Evolutionary conservation across 2,113 vertebrate species (phyloP), one percentile per base, ranked within the genome.

Genomic region (Polypterus senegalus): DNA sequence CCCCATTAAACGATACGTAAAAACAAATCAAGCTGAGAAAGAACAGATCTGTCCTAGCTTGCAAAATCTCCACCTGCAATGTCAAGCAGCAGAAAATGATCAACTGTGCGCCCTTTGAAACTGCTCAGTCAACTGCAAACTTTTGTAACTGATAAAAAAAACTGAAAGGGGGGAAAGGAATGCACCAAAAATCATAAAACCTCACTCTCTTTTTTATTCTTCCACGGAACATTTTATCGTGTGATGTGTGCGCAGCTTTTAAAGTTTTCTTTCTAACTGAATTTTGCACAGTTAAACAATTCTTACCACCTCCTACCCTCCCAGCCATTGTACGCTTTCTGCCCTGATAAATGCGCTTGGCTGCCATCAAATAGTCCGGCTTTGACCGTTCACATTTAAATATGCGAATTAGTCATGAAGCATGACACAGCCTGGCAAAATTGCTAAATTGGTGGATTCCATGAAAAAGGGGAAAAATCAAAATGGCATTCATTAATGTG

Each of bases 71-170:
- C 85, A 88, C 85, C 88, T 90, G 90, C 89, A 66, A 85, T 89
- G 93, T 91, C 90, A 93, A 78, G 79, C 91, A 89, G 91, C 88
- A 81, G 71, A 66, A 88, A 88, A 96, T 94, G 92, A 96, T 95
- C 89, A 94, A 93, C 86, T 86, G 88, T 79, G 80, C 84, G 84
- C 86, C 86, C 89, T 92, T 86, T 91, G 88, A 89, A 92, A 89
- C 83, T 86, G 86, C 84, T 83, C 85, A 81, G 82, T 84, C 82
- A 79, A 86, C 77, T 89, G 87, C 82, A 87, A 88, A 81, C 80
- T 75, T 77, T 82, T 86, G 85, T 84, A 73, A 86, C 85, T 78
- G 85, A 86, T 86, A 70, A 67, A 71, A 67, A 71, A 47, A 49
- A 58, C 27, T 57, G 56, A 58, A 67, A 70, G 70, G 70, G 65